These are phyloP conservation scores for Odocoileus virginianus DNA, from an alignment of 2,113 vertebrate genomes.

Conservation along the genomic window DNA sequence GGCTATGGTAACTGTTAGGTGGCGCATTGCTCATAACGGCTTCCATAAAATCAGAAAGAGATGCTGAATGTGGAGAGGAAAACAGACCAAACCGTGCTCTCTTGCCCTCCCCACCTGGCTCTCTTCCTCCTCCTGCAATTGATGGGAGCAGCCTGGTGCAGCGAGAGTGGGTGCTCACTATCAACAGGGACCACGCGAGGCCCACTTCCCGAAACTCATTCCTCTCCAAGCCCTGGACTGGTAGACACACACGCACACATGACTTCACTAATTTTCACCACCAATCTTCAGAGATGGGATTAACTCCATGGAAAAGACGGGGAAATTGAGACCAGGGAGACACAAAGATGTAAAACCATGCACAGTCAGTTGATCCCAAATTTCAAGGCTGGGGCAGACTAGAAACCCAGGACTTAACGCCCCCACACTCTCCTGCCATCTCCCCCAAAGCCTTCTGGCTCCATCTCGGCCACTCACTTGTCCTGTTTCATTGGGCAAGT, in stretches of 20 bases:
- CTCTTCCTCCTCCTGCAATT: neutral
- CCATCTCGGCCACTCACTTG: neutral
- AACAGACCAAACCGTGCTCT: neutral
- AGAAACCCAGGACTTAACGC: neutral
- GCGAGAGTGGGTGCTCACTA: neutral
- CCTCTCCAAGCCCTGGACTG: neutral
- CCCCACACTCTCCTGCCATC: neutral
- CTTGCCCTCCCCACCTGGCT: neutral
- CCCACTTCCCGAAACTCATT: neutral
- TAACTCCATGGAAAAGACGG: neutral
- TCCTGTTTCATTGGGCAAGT: neutral
- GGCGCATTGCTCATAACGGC: neutral
- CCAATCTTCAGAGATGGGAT: neutral
- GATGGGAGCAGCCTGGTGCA: neutral
- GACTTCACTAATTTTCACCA: neutral
- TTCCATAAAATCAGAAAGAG: neutral
- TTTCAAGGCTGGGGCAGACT: neutral
- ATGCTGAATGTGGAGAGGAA: neutral
- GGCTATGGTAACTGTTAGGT: rapidly evolving
- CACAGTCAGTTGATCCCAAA: neutral
- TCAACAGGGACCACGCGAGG: neutral
- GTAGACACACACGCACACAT: neutral
- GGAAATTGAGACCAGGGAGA: neutral
- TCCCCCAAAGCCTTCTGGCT: neutral
- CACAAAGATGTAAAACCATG: neutral